Evolutionary conservation across 2,113 vertebrate genomes (phyloP).

Genomic region (Mobula birostris): DNA sequence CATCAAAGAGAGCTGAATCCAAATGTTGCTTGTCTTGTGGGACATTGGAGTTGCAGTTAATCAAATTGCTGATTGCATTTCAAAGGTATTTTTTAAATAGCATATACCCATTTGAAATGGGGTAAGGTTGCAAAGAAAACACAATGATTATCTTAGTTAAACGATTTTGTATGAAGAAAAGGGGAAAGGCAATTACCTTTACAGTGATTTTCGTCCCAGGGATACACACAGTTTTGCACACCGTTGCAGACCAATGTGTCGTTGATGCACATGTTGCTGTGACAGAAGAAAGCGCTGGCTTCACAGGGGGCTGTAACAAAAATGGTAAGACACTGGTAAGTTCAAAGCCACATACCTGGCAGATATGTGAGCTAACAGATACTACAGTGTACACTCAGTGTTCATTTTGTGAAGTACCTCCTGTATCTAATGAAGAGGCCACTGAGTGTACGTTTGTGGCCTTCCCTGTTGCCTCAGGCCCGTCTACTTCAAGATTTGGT

Average conservation of each 20-base stretch:
- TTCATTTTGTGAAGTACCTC: too few relatives aligned
- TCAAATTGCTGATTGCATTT: neutral
- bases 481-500: too few relatives aligned
- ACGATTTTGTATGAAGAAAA: neutral
- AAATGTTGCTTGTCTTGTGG: too few relatives aligned
- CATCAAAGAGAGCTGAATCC: too few relatives aligned
- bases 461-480: too few relatives aligned
- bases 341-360: neutral
- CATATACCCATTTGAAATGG: neutral
- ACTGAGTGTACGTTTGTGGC: too few relatives aligned
- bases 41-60: neutral
- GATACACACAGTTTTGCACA: conserved; percentile 95
- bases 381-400: neutral
- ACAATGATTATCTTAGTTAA: neutral
- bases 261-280: conserved; percentile 99
- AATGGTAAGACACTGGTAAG: conserved; percentile 29
- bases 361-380: neutral
- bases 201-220: conserved; percentile 97
- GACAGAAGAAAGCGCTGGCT: conserved; percentile 90
- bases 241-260: conserved; percentile 94
- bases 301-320: conserved; percentile 81
- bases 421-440: too few relatives aligned
- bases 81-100: too few relatives aligned
- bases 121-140: neutral
- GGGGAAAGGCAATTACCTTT: conserved; percentile 70